Conservation (phyloP, 1,140 invertebrate species). For the Parapsyche elsis region DNA sequence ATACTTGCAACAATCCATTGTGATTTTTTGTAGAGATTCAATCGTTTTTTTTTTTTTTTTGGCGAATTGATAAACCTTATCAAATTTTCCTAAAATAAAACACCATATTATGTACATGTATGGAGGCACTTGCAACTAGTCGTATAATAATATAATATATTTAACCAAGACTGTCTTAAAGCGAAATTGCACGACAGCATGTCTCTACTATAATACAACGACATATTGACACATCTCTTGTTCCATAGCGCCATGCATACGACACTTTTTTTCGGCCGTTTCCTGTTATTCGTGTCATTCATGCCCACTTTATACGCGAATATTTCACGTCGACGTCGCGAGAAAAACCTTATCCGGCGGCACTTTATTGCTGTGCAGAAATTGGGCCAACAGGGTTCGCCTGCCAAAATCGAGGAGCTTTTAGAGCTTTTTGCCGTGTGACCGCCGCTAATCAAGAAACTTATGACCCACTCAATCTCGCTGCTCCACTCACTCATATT, state of each 20-base stretch:
- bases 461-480: constrained; percentile 42
- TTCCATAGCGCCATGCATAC: background rate
- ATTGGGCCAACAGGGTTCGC: constrained; percentile 30
- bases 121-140: too few species aligned
- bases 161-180: background rate
- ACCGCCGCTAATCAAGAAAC: constrained; percentile 47
- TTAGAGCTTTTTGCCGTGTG: constrained; percentile 36
- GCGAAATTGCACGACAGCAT: background rate
- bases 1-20: too few species aligned
- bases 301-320: constrained; percentile 12
- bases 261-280: background rate
- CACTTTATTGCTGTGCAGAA: constrained; percentile 19
- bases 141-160: too few species aligned
- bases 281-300: constrained; percentile 18
- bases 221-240: too few species aligned
- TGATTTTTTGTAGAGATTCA: too few species aligned
- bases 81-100: too few species aligned
- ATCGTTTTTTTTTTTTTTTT: too few species aligned
- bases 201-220: background rate
- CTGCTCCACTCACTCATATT: constrained; percentile 17
- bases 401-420: constrained; percentile 33
- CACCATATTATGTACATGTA: too few species aligned
- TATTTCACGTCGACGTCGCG: constrained; percentile 17
- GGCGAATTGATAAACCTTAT: too few species aligned
- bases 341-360: constrained; percentile 3